Evolutionary conservation across 2,797 vertebrate genomes (phyloP), one percentile per base, ranked within the genome.

Genomic region (Paguma larvata): DNA sequence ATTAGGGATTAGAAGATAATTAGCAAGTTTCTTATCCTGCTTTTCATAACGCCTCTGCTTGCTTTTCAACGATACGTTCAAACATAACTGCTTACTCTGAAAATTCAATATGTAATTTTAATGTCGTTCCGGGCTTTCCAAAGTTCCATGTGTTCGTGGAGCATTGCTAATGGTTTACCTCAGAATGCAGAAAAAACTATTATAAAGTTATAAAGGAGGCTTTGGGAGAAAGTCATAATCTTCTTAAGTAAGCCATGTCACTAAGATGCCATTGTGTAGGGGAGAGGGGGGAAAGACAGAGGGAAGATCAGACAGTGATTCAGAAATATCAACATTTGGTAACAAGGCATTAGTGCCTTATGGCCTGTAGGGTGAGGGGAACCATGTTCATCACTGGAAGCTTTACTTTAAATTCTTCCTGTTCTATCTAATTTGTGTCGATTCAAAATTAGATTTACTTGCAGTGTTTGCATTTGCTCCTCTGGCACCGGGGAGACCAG

Each of bases 391-490:
- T 83, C 67, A 41, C 27, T 46, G 84, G n/a, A 30, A 84, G 19
- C 19, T 96, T 96, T 73, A n/a, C 78, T 46, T 67, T 90, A 56
- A 62, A 48, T 41, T 95, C 94, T 77, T 59, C n/a, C 51, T 72
- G 34, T 63, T 13, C 41, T 46, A 48, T 72, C 83, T 80, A 96
- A 95, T 78, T 78, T 83, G 78, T 30, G 15, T 79, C 78, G 85
- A 92, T 67, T 95, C 75, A 86, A 92, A 97, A 79, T 87, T 88
- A 92, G 27, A 77, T 82, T 89, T 92, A 67, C 90, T 70, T 56
- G 44, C 27, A 86, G 11, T 25, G 19, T 53, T 59, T 84, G 4
- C 10, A 2, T 67, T 44, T 30, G 62, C 14, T 93, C 25, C 62
- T 95, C 18, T 7, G 51, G 34, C 13, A 82, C 14, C 30, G 89